Evolutionary conservation across 2,888 invertebrate genomes (phyloP).

Genomic region (Gibbula magus): DNA sequence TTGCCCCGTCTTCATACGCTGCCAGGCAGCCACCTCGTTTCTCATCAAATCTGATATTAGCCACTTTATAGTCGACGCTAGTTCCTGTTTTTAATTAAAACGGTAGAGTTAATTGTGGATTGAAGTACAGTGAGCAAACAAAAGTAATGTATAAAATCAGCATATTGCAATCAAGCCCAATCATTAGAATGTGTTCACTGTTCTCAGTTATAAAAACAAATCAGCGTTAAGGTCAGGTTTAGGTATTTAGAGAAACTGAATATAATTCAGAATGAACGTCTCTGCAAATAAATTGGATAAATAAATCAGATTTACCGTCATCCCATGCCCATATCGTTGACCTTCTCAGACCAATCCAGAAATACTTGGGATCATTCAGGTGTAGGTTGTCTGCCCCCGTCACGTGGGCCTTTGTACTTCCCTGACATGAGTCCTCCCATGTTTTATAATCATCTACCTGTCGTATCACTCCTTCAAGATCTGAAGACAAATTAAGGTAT

Average conservation of each 20-base stretch:
- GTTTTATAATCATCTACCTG: background rate
- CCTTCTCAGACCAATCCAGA: background rate
- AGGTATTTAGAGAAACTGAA: no score
- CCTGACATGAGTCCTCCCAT: background rate
- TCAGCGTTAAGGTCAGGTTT: no score
- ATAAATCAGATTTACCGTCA: background rate
- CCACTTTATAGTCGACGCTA: background rate
- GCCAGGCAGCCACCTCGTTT: background rate
- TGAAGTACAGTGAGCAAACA: no score
- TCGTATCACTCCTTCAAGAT: no score
- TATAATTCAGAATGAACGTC: no score
- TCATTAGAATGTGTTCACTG: no score
- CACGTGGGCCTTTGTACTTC: background rate
- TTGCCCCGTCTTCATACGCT: background rate
- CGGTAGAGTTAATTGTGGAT: no score
- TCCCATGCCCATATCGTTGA: background rate
- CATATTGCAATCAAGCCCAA: no score
- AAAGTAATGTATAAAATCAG: no score
- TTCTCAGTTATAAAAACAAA: no score
- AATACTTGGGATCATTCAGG: background rate
- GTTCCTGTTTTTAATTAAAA: background rate
- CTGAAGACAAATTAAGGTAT: no score
- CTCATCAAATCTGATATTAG: background rate
- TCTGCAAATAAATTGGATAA: no score
- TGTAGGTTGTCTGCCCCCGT: background rate